Evolutionary conservation across 30 jellyfish, hydroid and myxozoan species (phyloP), one percentile per base, ranked within the genome.

Genomic region (Aurelia aurita complex sp. Pacific): DNA sequence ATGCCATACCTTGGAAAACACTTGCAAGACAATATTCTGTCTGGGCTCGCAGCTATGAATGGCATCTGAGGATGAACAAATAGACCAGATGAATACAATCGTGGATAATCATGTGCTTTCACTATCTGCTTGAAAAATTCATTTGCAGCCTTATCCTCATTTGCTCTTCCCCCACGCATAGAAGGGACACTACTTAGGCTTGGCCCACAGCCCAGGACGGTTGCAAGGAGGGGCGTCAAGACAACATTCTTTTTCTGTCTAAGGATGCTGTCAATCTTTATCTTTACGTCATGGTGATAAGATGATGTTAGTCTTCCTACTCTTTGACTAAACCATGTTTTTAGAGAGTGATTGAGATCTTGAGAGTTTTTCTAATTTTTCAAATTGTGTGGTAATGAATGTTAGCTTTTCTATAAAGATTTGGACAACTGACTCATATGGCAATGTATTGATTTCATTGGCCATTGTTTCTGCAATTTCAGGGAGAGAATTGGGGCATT

Each of bases 91-190:
- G 18, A 33, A 33, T 46, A 67, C 42, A 67, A 4, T 33, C 17
- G 77, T n/a, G 77, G 77, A 4, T 1, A 3, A 4, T 67, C 51
- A 67, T 67, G 77, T 9, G 17, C 18, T n/a, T 67, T 67, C 18
- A 67, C 10, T 4, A 33, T 33, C 51, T 10, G 42, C 17, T 67
- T 67, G 51, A n/a, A 67, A n/a, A 67, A 67, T 2, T 46, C 77
- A 67, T 46, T 13, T 3, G 77, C 77, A 0, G 77, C 77, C n/a
- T 67, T 67, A 4, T 67, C 77, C 18, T 67, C 77, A 67, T 67
- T 19, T n/a, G 7, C 18, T 1, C 17, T 67, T 12, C 77, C 77
- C 77, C 77, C 19, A 4, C 36, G 13, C 4, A 67, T 23, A 3
- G 15, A 33, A 0, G 42, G 77, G 13, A 67, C 2, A 67, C 16